Conservation (phyloP, 2,888 invertebrate species). For the Lepeophtheirus nordmannii region DNA sequence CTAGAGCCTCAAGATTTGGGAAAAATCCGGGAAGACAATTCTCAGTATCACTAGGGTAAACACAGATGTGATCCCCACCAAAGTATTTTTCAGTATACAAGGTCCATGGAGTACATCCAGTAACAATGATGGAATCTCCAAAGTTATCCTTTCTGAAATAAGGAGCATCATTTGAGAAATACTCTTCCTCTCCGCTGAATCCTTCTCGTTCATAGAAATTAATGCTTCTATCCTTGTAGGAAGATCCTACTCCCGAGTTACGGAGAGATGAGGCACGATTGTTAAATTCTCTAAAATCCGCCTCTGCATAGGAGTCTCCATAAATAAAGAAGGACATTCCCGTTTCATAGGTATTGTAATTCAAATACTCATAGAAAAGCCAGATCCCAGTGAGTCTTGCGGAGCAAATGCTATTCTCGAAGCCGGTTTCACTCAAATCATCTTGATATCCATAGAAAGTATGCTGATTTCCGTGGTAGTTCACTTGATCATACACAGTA, state of each 20-base stretch:
- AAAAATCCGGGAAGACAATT: not conserved
- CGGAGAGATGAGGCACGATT: not conserved
- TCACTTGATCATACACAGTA: not conserved
- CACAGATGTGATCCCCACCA: not conserved
- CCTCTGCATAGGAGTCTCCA: not conserved
- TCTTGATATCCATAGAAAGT: not conserved
- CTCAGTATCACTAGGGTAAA: not conserved
- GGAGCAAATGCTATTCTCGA: not conserved
- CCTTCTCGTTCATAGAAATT: not conserved
- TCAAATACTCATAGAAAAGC: not conserved
- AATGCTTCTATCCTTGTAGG: not conserved
- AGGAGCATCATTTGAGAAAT: not conserved
- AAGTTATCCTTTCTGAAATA: not conserved
- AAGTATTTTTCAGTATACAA: not conserved
- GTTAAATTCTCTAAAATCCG: not conserved
- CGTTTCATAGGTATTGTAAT: not conserved
- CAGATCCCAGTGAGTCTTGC: not conserved
- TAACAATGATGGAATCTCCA: not conserved
- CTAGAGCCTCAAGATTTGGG: not conserved
- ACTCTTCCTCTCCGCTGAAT: not conserved
- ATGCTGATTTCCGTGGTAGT: not conserved
- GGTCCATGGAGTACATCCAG: not conserved
- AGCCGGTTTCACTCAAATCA: not conserved
- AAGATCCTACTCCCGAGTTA: not conserved
- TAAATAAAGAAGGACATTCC: not conserved